Percentiles rank a stretch among this genome's conserved stretches.
These are phyloP conservation scores for Megastigmus dorsalis DNA, from an alignment of 2,888 invertebrate species.

Conservation along the genomic window DNA sequence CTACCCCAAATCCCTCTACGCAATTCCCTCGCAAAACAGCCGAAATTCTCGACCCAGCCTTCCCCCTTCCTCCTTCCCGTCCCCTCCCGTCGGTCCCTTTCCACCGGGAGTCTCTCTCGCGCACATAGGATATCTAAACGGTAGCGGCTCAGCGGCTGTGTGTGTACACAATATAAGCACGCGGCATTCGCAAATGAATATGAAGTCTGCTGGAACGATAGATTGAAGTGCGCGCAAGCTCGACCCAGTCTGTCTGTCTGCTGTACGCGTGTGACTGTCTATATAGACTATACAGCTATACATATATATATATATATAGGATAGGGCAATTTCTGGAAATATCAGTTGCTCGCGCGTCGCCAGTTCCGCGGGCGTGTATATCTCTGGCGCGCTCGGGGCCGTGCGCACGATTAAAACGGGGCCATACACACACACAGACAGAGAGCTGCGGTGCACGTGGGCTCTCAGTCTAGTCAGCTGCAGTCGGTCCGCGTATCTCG, in stretches of 20 bases:
- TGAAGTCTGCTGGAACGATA: conserved; percentile 46
- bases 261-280: no score
- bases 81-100: background rate
- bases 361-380: background rate
- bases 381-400: no score
- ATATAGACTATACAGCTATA: no score
- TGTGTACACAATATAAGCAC: conserved; percentile 37
- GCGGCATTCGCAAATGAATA: conserved; percentile 38
- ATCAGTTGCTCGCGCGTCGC: conserved; percentile 22
- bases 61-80: background rate
- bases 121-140: no score
- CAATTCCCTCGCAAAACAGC: conserved; percentile 37
- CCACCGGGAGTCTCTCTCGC: background rate
- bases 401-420: conserved; percentile 7
- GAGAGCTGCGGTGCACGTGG: background rate
- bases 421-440: background rate
- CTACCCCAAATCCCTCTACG: conserved; percentile 24
- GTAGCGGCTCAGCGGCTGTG: no score
- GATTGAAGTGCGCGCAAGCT: conserved; percentile 22
- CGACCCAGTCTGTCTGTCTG: no score
- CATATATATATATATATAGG: no score
- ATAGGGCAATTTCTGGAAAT: no score
- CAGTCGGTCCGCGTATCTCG: no score
- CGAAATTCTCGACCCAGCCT: no score
- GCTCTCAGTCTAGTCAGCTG: background rate